Evolutionary conservation across 2,113 vertebrate species (phyloP).

Genomic region (Prunella fulvescens): DNA sequence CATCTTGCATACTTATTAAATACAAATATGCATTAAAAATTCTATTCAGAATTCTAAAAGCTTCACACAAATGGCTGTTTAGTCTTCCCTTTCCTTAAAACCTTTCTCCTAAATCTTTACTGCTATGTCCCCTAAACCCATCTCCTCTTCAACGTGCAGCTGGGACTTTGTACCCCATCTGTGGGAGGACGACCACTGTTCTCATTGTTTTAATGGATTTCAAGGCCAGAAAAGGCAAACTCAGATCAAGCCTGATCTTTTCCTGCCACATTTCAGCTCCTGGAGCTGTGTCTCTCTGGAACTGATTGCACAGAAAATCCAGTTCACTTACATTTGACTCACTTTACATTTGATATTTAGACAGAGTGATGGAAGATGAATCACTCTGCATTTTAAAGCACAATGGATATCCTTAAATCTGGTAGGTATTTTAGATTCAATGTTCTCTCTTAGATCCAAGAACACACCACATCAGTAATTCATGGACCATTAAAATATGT

Average conservation of each 20-base stretch:
- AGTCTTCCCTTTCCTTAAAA: background rate
- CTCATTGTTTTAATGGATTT: background rate
- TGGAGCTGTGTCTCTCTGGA: background rate
- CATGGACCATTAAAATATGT: constrained; percentile 43
- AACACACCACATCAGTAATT: constrained; percentile 11
- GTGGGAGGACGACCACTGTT: background rate
- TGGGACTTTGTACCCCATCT: background rate
- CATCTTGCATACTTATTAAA: background rate
- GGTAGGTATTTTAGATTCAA: background rate
- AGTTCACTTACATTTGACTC: background rate
- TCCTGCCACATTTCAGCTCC: background rate
- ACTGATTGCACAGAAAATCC: background rate
- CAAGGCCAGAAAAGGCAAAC: background rate
- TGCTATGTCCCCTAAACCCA: background rate
- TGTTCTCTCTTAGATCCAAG: background rate
- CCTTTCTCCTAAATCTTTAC: background rate
- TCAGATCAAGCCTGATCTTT: background rate
- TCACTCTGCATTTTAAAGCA: background rate
- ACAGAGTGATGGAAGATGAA: background rate
- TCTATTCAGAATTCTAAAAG: background rate
- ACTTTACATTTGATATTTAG: background rate
- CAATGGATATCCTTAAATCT: constrained; percentile 20
- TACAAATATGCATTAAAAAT: background rate
- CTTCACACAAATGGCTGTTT: background rate
- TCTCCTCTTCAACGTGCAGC: background rate